phyloP scores from a whole-genome alignment of 2,888 invertebrate species.

The Steromphala cineraria region DNA sequence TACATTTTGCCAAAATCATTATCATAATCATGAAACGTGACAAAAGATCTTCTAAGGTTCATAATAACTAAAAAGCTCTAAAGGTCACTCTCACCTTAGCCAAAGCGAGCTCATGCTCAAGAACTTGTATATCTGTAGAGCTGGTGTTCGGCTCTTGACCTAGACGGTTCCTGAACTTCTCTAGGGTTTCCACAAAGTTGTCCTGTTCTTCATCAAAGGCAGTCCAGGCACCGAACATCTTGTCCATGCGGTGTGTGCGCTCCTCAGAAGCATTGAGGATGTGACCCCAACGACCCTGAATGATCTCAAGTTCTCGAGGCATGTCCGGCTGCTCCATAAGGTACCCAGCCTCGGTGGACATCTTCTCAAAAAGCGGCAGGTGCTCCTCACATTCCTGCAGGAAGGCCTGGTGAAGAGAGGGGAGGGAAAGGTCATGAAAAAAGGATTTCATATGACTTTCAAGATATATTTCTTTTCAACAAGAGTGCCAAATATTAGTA shows the following conservation, averaged over 20 bases:
- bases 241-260: slow-evolving; percentile 62
- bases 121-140: slow-evolving; percentile 65
- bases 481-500: too few relatives aligned
- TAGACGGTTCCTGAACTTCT: slow-evolving; percentile 61
- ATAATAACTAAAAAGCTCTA: too few relatives aligned
- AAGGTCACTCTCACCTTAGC: slow-evolving; percentile 58
- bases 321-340: slow-evolving; percentile 70
- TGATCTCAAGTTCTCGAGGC: slow-evolving; percentile 59
- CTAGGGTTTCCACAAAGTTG: slow-evolving; percentile 62
- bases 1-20: too few relatives aligned
- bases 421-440: background rate
- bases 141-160: slow-evolving; percentile 62
- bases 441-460: too few relatives aligned
- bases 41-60: too few relatives aligned
- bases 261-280: slow-evolving; percentile 63
- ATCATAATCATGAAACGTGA: too few relatives aligned
- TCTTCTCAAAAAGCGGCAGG: slow-evolving; percentile 68
- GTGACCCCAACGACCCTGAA: slow-evolving; percentile 68
- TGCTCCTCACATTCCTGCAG: slow-evolving; percentile 86
- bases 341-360: slow-evolving; percentile 69
- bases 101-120: slow-evolving; percentile 68
- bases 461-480: background rate
- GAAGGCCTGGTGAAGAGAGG: slow-evolving; percentile 78
- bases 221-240: slow-evolving; percentile 67
- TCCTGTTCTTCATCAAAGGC: slow-evolving; percentile 61